phyloP scores from a whole-genome alignment of 2,113 vertebrate species.

The Oophaga pumilio region DNA sequence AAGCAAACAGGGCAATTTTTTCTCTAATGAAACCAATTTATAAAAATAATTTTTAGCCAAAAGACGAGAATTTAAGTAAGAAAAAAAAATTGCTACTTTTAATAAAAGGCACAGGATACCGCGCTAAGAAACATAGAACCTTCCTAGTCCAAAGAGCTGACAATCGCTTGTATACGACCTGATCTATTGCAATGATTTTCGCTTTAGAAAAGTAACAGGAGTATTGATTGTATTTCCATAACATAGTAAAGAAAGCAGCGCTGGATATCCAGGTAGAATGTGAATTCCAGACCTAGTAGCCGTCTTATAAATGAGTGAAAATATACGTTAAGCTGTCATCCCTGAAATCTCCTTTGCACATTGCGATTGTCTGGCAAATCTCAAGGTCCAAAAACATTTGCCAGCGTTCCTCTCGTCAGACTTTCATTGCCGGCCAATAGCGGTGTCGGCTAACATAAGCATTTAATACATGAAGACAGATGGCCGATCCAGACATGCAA shows the following conservation, averaged over 20 bases:
- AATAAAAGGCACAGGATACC: too few relatives aligned
- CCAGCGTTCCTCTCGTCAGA: not conserved
- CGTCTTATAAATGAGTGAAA: not conserved
- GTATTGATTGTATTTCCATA: slow-evolving; percentile 42
- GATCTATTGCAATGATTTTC: not conserved
- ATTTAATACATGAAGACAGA: slow-evolving; percentile 23
- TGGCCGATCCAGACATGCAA: not conserved
- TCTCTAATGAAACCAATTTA: too few relatives aligned
- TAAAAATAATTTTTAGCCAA: too few relatives aligned
- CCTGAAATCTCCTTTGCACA: slow-evolving; percentile 16
- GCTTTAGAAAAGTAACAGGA: not conserved
- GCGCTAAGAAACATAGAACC: not conserved
- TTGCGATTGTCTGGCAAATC: slow-evolving; percentile 31
- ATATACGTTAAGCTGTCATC: not conserved
- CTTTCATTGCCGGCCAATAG: slow-evolving; percentile 25
- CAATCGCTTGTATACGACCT: not conserved
- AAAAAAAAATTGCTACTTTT: too few relatives aligned
- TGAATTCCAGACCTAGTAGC: slow-evolving; percentile 3
- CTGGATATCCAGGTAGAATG: not conserved
- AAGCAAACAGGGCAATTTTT: too few relatives aligned
- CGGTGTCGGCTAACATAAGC: slow-evolving; percentile 30
- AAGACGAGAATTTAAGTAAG: too few relatives aligned
- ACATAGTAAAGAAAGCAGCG: not conserved
- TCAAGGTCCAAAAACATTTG: not conserved
- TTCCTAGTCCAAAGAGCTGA: not conserved